phyloP scores from a whole-genome alignment of 2,797 vertebrate species.

The Bryconaethiops microstoma region DNA sequence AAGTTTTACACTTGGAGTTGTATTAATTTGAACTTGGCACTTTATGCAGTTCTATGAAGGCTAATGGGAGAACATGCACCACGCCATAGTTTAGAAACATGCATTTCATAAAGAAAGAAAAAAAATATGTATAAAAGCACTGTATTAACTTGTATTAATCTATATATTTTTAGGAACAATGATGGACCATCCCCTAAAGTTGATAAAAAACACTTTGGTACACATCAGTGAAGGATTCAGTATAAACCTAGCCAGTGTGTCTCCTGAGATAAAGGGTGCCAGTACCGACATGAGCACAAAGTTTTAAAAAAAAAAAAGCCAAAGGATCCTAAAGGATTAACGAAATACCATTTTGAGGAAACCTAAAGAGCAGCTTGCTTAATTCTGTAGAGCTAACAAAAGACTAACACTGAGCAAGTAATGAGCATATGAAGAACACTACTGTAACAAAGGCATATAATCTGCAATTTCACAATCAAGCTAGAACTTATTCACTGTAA shows the following conservation, averaged over 20 bases:
- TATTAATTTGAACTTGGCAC: background rate
- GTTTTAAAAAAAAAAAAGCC: background rate
- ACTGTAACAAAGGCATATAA: constrained; percentile 3
- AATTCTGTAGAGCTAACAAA: background rate
- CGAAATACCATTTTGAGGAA: constrained; percentile 1
- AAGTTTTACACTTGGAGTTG: background rate
- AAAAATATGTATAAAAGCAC: background rate
- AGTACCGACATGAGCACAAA: constrained; percentile 2
- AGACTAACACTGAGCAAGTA: constrained; percentile 1
- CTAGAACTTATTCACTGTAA: constrained; percentile 32
- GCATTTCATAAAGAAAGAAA: background rate
- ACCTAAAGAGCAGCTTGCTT: background rate
- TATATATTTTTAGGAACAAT: background rate
- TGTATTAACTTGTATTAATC: background rate
- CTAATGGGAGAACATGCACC: background rate
- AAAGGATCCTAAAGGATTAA: background rate
- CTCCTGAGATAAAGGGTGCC: constrained; percentile 1
- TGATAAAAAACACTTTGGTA: background rate
- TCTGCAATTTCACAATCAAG: constrained; percentile 26
- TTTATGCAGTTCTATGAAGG: background rate
- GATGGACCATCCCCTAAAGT: background rate
- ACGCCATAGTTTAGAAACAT: background rate
- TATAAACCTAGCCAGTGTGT: background rate
- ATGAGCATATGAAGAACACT: background rate
- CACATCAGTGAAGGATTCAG: background rate